phyloP scores from a whole-genome alignment of 2,797 vertebrate genomes.

The Thalassophryne amazonica region DNA sequence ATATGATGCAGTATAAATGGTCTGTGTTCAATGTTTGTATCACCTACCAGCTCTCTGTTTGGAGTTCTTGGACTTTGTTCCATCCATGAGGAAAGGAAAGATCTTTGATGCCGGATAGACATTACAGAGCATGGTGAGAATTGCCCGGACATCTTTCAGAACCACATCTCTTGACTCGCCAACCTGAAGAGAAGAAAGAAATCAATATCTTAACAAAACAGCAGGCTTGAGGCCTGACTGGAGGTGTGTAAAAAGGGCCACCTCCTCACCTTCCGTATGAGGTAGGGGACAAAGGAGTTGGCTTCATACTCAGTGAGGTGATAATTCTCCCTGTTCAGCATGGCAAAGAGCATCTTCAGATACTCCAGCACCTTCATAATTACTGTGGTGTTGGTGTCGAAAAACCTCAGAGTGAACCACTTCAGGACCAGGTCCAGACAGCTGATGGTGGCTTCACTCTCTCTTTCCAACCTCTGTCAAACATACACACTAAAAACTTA shows the following conservation, averaged over 20 bases:
- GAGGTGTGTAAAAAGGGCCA: no score
- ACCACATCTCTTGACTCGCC: conserved; percentile 96
- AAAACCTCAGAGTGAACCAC: conserved; percentile 96
- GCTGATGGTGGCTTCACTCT: conserved; percentile 89
- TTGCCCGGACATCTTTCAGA: conserved; percentile 93
- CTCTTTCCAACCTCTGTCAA: conserved; percentile 88
- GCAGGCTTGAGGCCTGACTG: neutral
- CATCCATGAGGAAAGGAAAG: conserved; percentile 97
- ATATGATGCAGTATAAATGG: no score
- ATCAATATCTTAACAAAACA: neutral
- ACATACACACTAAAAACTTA: neutral
- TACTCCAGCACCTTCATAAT: conserved; percentile 97
- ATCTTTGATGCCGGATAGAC: conserved; percentile 96
- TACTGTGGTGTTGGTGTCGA: conserved; percentile 97
- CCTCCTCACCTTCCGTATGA: conserved; percentile 88
- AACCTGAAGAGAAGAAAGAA: conserved; percentile 73
- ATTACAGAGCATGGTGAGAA: conserved; percentile 91
- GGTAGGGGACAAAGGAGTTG: conserved; percentile 93
- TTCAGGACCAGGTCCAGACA: conserved; percentile 95
- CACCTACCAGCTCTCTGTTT: conserved; percentile 91
- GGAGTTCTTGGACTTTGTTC: conserved; percentile 97
- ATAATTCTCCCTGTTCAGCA: conserved; percentile 89
- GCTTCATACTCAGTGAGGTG: conserved; percentile 95
- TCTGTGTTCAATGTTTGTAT: neutral
- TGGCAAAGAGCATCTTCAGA: conserved; percentile 87